Base-by-base conservation (phyloP, 2,888 invertebrate genomes). In the Athalia circularis region DNA sequence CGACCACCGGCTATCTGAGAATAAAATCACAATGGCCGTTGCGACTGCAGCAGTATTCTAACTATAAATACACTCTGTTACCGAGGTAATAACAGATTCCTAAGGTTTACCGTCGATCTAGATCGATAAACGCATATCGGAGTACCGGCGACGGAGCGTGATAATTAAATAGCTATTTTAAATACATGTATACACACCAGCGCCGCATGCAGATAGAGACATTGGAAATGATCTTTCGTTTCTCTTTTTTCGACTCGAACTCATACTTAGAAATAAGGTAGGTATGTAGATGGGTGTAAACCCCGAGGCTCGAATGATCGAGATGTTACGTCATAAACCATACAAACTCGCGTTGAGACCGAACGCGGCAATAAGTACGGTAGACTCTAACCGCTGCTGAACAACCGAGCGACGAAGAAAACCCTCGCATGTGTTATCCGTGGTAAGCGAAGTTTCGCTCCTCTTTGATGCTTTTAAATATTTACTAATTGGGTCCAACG, bases 41-140 rank as follows among this genome's bases (percentile, higher is more conserved):
- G 8, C n/a, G 6, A 59, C 52, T 54, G 54, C 68, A 5, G 54
- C 29, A 29, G 11, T 43, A 43, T 54, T 67, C 13, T 54, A 68
- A 50, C 82, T 85, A 86, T 85, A 86, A 85, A 84, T 85, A 85
- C 83, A 84, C 76, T n/a, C 79, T 79, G 80, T 80, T 80, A 82
- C 78, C 80, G 65, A 72, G 80, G 80, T 86, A 86, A 86, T 85
- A 86, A 86, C 84, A 84, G 83, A 85, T 85, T 82, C 78, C 70
- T 72, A 79, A 65, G 80, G 79, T 80, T 83, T 82, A 81, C 80
- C 81, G 79, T 81, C 83, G 85, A 85, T 86, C 80, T 62, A 75
- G 80, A 82, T 82, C 80, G 78, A 72, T 47, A 15, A 72, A 72
- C 45, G 72, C 29, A 47, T 72, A 29, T 29, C 29, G 47, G 72